phyloP scores from a whole-genome alignment of 2,113 vertebrate genomes.

The Leuciscus idus region DNA sequence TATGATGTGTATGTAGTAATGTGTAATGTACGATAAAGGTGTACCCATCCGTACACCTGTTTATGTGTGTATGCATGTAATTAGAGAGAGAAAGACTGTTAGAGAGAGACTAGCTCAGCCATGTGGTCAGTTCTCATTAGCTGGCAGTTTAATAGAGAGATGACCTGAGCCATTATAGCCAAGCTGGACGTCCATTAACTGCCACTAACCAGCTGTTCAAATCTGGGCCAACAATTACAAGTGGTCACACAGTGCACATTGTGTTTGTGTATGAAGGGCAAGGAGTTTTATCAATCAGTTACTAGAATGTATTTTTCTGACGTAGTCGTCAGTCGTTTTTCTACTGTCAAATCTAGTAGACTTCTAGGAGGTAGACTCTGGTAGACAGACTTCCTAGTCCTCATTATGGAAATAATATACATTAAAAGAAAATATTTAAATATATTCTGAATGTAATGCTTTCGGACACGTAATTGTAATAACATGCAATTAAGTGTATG shows the following conservation, averaged over 20 bases:
- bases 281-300: slow-evolving; percentile 15
- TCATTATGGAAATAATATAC: no score
- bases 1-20: background rate
- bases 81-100: background rate
- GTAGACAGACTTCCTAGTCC: no score
- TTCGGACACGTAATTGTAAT: no score
- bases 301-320: background rate
- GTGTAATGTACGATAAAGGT: background rate
- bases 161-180: slow-evolving; percentile 47
- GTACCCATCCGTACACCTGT: background rate
- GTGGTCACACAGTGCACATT: slow-evolving; percentile 54
- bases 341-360: background rate
- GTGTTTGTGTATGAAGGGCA: slow-evolving; percentile 17
- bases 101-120: background rate
- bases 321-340: background rate
- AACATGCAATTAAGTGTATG: no score
- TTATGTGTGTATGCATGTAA: background rate
- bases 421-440: no score
- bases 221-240: slow-evolving; percentile 63
- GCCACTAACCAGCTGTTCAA: slow-evolving; percentile 72
- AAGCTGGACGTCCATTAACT: slow-evolving; percentile 64
- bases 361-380: no score
- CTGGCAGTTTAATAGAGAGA: slow-evolving; percentile 13
- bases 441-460: no score
- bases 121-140: slow-evolving; percentile 7